These are phyloP conservation scores for Asarcornis scutulata DNA, from an alignment of 2,113 vertebrate species.

Conservation along the genomic window DNA sequence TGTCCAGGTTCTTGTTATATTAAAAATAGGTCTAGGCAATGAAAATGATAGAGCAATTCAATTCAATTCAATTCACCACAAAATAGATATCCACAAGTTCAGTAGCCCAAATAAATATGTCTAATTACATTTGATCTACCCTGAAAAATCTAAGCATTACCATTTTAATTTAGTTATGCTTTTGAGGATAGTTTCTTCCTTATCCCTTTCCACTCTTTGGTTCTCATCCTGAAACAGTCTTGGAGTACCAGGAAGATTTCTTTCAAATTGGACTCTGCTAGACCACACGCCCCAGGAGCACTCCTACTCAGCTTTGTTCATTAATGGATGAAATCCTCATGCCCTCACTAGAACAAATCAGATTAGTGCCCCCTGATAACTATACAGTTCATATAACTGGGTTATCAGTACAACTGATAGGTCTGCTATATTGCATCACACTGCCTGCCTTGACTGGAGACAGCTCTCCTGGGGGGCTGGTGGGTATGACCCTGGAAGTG, in stretches of 20 bases:
- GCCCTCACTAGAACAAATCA: background rate
- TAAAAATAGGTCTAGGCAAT: background rate
- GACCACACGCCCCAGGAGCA: background rate
- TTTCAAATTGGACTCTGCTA: background rate
- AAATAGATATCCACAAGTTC: background rate
- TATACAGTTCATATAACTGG: background rate
- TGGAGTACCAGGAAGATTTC: background rate
- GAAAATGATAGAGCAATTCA: background rate
- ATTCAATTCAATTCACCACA: background rate
- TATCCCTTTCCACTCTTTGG: background rate
- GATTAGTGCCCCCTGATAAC: fast-evolving
- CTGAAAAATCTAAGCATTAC: background rate
- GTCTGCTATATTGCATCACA: background rate
- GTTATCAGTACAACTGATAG: background rate
- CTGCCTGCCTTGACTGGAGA: background rate
- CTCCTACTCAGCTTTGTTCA: background rate
- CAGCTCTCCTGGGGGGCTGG: background rate
- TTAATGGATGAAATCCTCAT: background rate
- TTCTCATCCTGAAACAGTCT: background rate
- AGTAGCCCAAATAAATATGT: background rate
- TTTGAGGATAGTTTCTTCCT: background rate
- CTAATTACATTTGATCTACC: background rate
- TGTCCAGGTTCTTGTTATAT: background rate
- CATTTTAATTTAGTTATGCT: background rate
- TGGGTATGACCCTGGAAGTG: background rate